Evolutionary conservation across 2,113 vertebrate genomes (phyloP).

Genomic region (Steatornis caripensis): DNA sequence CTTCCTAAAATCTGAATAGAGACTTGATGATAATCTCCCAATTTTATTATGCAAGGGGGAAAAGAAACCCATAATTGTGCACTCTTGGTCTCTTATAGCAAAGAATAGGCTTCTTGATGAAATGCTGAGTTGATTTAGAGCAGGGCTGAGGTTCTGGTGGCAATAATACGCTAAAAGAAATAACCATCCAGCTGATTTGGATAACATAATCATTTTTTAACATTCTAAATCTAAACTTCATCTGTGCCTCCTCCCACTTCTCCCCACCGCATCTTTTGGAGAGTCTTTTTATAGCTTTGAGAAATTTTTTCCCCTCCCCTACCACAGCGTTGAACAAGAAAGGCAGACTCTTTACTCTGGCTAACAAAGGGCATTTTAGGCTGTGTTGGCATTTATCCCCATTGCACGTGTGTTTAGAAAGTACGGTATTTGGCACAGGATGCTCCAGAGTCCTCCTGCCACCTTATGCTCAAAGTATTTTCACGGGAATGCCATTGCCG

Average conservation of each 20-base stretch:
- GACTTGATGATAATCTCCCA: constrained; percentile 80
- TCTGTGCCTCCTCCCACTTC: constrained; percentile 3
- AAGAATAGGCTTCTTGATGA: constrained; percentile 76
- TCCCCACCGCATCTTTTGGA: constrained; percentile 2
- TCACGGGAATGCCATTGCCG: background rate
- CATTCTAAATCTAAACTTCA: constrained; percentile 49
- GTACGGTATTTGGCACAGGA: background rate
- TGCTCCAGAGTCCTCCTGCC: background rate
- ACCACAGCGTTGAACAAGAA: background rate
- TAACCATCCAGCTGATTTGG: constrained; percentile 60
- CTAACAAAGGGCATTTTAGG: background rate
- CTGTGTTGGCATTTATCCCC: background rate
- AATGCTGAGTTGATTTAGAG: constrained; percentile 57
- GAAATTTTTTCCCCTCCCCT: background rate
- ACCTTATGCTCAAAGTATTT: background rate
- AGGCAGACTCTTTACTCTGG: background rate
- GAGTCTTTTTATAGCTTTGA: constrained; percentile 38
- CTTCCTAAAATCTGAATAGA: constrained; percentile 75
- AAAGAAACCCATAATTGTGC: constrained; percentile 67
- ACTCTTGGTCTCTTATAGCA: constrained; percentile 44
- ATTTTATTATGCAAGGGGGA: constrained; percentile 62
- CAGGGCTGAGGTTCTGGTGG: constrained; percentile 37
- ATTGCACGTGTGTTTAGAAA: background rate
- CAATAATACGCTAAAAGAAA: constrained; percentile 53
- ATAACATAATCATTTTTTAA: constrained; percentile 67